Evolutionary conservation across 2,888 invertebrate species (phyloP).

Genomic region (Eucera pruinosa): DNA sequence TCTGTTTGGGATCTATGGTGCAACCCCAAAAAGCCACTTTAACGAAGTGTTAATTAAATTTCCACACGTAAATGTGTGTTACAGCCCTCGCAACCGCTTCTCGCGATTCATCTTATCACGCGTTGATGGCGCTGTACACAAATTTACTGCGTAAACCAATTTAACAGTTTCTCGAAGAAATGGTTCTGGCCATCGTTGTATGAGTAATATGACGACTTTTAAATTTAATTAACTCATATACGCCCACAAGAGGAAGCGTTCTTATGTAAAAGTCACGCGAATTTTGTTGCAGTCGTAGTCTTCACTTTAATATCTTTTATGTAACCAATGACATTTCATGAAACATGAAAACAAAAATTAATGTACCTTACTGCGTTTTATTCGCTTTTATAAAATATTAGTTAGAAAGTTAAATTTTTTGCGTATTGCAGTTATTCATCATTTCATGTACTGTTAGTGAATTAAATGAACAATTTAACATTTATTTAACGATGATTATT

Average conservation of each 20-base stretch:
- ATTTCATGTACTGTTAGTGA: neutral
- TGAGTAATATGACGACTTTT: conserved; percentile 1
- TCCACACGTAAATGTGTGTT: conserved; percentile 66
- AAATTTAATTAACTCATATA: conserved; percentile 30
- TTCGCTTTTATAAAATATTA: neutral
- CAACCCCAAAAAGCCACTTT: conserved; percentile 43
- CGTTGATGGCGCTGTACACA: conserved; percentile 68
- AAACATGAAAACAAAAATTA: neutral
- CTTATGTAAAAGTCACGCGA: conserved; percentile 1
- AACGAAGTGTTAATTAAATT: conserved; percentile 71
- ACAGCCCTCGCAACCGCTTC: conserved; percentile 66
- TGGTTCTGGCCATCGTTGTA: neutral
- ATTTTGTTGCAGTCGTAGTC: neutral
- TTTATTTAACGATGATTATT: no score
- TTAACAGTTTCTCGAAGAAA: conserved; percentile 38
- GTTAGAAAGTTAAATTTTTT: neutral
- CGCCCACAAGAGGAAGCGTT: neutral
- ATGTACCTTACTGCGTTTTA: neutral
- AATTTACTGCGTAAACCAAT: conserved; percentile 57
- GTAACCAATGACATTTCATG: conserved; percentile 6
- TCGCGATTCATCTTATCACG: conserved; percentile 71
- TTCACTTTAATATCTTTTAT: neutral
- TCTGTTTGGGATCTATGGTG: conserved; percentile 52
- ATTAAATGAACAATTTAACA: neutral
- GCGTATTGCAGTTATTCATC: neutral